Conservation (phyloP, 2,797 vertebrate species). For the Karalla daura region DNA sequence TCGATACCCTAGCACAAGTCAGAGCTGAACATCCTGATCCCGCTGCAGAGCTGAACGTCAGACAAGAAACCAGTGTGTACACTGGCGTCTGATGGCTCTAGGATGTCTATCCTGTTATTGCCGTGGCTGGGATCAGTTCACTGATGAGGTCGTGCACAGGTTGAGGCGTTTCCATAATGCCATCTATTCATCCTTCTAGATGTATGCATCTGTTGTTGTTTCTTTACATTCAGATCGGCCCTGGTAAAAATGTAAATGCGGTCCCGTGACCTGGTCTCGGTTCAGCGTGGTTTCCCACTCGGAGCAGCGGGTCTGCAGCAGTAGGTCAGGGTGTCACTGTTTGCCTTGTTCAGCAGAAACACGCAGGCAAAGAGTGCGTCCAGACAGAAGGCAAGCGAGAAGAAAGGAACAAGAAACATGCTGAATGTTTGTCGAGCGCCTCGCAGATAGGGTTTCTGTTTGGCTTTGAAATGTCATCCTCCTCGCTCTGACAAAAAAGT, state of each 20-base stretch:
- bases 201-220: neutral
- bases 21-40: neutral
- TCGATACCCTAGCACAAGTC: neutral
- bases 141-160: neutral
- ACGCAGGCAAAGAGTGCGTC: slow-evolving; percentile 15
- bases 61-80: neutral
- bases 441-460: slow-evolving; percentile 17
- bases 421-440: slow-evolving; percentile 11
- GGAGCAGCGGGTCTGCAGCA: slow-evolving; percentile 49
- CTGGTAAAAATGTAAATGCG: slow-evolving; percentile 14
- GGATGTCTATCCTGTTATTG: slow-evolving; percentile 15
- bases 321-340: slow-evolving; percentile 55
- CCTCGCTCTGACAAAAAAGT: neutral
- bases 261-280: slow-evolving; percentile 24
- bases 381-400: slow-evolving; percentile 20
- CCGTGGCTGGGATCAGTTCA: neutral
- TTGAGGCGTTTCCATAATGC: neutral
- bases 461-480: slow-evolving; percentile 21
- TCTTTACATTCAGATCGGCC: neutral
- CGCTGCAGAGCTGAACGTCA: neutral
- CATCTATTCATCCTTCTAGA: neutral
- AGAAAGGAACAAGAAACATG: neutral
- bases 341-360: slow-evolving; percentile 46
- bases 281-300: slow-evolving; percentile 41
- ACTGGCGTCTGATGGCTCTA: neutral